Evolutionary conservation across 2,888 invertebrate species (phyloP).

Genomic region (Cerceris ruficornis): DNA sequence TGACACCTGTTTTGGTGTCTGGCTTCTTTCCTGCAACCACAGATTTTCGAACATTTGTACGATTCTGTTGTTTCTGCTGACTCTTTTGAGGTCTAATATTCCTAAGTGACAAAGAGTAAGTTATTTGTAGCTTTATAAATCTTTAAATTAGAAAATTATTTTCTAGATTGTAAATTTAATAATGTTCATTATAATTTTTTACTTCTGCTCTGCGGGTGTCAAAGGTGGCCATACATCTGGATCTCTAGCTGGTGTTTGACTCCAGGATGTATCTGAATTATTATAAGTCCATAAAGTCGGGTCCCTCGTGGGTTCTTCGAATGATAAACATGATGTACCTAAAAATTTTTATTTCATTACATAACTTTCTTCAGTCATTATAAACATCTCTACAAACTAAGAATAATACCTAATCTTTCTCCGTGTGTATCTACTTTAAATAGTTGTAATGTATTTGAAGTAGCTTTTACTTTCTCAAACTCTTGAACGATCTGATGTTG

Average conservation of each 20-base stretch:
- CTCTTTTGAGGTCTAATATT: slow-evolving; percentile 77
- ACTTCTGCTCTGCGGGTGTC: slow-evolving; percentile 90
- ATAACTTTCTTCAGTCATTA: slow-evolving; percentile 2
- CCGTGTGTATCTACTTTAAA: slow-evolving; percentile 88
- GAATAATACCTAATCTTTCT: slow-evolving; percentile 81
- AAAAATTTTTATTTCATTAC: slow-evolving; percentile 20
- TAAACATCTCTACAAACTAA: background rate
- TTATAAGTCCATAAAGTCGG: slow-evolving; percentile 90
- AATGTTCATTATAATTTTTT: slow-evolving; percentile 41
- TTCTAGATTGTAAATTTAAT: background rate
- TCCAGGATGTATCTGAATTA: slow-evolving; percentile 84
- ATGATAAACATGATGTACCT: slow-evolving; percentile 79
- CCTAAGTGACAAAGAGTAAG: slow-evolving; percentile 59
- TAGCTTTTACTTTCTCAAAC: slow-evolving; percentile 94
- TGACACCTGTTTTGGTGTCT: slow-evolving; percentile 79
- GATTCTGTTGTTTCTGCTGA: slow-evolving; percentile 76
- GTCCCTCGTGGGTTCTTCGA: slow-evolving; percentile 88
- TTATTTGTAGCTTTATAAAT: background rate
- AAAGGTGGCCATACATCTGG: slow-evolving; percentile 95
- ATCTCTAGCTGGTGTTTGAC: slow-evolving; percentile 84
- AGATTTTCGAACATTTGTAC: slow-evolving; percentile 76
- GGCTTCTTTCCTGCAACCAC: slow-evolving; percentile 75
- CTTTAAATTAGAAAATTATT: background rate
- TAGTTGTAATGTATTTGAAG: slow-evolving; percentile 89
- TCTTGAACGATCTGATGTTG: slow-evolving; percentile 94